phyloP scores from a whole-genome alignment of 2,797 vertebrate species.

The Chromobotia macracanthus region DNA sequence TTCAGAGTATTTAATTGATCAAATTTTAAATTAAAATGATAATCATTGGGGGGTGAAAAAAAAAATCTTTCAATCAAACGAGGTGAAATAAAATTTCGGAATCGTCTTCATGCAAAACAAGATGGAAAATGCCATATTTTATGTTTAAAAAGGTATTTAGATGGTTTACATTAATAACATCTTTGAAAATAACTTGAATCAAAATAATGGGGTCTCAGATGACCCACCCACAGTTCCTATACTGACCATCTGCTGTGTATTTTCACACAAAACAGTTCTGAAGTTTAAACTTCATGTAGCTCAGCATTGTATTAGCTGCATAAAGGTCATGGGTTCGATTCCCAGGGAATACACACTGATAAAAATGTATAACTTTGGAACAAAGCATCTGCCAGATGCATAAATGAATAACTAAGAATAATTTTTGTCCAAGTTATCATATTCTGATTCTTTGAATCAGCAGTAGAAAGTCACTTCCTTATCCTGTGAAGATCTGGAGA shows the following conservation, averaged over 20 bases:
- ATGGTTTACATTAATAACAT: not conserved
- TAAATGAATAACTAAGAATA: not conserved
- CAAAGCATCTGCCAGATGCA: no score
- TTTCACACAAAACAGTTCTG: not conserved
- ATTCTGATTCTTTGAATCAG: constrained; percentile 6
- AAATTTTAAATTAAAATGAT: constrained; percentile 37
- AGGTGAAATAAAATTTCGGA: not conserved
- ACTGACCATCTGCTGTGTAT: not conserved
- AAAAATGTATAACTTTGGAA: no score
- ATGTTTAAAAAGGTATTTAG: not conserved
- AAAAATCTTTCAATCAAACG: not conserved
- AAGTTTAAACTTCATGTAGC: no score
- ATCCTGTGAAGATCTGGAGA: no score
- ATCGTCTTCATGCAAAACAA: not conserved
- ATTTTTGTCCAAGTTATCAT: no score
- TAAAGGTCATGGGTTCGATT: no score
- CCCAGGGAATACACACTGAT: not conserved
- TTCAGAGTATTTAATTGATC: constrained; percentile 53
- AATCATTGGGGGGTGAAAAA: constrained; percentile 4
- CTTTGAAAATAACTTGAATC: not conserved
- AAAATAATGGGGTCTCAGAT: not conserved
- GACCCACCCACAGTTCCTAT: not conserved
- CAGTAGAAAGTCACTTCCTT: not conserved
- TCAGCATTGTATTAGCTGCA: no score
- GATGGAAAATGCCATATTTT: not conserved